Base-by-base conservation (phyloP, 37 sponge, comb jelly and placozoan genomes). In the Crambe crambe region DNA sequence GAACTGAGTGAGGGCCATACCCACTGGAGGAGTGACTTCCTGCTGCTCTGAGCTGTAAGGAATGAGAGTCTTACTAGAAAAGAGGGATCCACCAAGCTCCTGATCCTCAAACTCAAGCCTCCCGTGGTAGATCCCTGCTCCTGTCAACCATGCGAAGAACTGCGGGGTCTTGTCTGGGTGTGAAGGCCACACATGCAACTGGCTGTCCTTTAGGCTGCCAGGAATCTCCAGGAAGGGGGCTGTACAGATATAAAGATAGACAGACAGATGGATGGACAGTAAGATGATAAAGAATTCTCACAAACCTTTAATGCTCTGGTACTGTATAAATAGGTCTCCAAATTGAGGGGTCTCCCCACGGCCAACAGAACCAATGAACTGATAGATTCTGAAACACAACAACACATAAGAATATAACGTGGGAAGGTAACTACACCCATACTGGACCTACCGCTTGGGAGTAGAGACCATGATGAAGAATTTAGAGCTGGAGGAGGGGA, bases 101-200 rank as follows among this genome's bases (percentile, higher is more conserved):
- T 78, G 58, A 41, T 72, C 65, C 22, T 63, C 79, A 62, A 89
- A 85, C 20, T 67, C 83, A 10, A 85, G 60, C 42, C 23, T 56
- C 15, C 93, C 89, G 54, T 81, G 78, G 76, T 85, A 89, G 42
- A 89, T 67, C 0, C 93, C 89, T 21, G 73, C 76, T 23, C 95
- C 91, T 64, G 95, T 95, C 30, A 95, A 61, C 96, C 96, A 95
- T 26, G 92, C 87, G 77, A 95, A 95, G 41, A 68, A 21, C 38
- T 71, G 42, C 0, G 93, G 96, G 1, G 62, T 40, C 32, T 68
- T 64, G n/a, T 80, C 51, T 1, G 84, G 71, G 0, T 32, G 36
- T 1, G 70, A 23, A 0, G 93, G 86, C 94, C 94, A 93, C 25
- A 88, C 79, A 3, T 80, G 78, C 5, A 93, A 78, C 39, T 80